These are phyloP conservation scores for Ciconia boyciana DNA, from an alignment of 2,113 vertebrate genomes.

Conservation along the genomic window DNA sequence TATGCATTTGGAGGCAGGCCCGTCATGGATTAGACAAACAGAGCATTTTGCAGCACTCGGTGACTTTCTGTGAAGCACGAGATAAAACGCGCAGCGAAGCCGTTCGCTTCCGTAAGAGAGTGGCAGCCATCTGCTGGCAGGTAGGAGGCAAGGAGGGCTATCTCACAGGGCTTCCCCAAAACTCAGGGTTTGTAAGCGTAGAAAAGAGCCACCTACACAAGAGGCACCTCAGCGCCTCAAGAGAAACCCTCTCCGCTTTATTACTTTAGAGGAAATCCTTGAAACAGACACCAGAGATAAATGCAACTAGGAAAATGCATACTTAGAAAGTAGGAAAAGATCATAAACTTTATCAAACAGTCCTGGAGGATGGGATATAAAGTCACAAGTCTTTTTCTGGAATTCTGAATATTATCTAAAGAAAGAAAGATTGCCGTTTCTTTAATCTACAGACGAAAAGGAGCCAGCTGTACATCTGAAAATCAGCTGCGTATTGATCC, in stretches of 20 bases:
- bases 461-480: constrained; percentile 76
- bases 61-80: fast-evolving
- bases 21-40: fast-evolving
- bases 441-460: constrained; percentile 74
- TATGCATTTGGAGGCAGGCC: fast-evolving
- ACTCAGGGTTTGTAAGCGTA: fast-evolving
- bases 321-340: background rate
- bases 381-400: background rate
- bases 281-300: background rate
- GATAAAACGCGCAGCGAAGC: fast-evolving
- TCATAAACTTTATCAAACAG: background rate
- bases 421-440: constrained; percentile 1
- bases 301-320: fast-evolving
- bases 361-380: background rate
- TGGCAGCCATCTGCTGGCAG: constrained; percentile 35
- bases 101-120: background rate
- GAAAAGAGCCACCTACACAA: background rate
- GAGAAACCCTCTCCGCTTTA: fast-evolving
- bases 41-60: background rate
- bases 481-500: constrained; percentile 80
- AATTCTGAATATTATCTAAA: constrained; percentile 36
- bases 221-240: background rate
- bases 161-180: background rate
- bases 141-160: background rate
- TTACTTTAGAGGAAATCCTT: background rate